Percentiles rank a stretch among this genome's conserved stretches.
phyloP scores from a whole-genome alignment of 2,113 vertebrate genomes.

The rat (Rattus norvegicus) region GRCr8 NC_086026.1:30211001-30211500 shows the following conservation, averaged over 20 bases:
- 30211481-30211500: constrained; percentile 27
- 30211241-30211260: constrained; percentile 39
- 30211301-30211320: constrained; percentile 32
- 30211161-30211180: constrained; percentile 41
- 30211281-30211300: constrained; percentile 7
- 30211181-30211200: constrained; percentile 52
- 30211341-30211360: constrained; percentile 41
- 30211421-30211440: background rate
- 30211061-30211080: constrained; percentile 40
- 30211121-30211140: constrained; percentile 67
- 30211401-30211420: constrained; percentile 5
- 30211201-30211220: constrained; percentile 23
- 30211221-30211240: constrained; percentile 60
- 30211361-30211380: constrained; percentile 1
- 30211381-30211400: background rate
- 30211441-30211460: constrained; percentile 24
- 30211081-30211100: constrained; percentile 17
- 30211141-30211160: constrained; percentile 53
- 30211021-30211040: constrained; percentile 63
- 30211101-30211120: constrained; percentile 66
- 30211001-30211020: background rate
- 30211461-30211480: background rate
- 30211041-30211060: constrained; percentile 22
- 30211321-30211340: constrained; percentile 41
- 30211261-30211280: background rate